These are phyloP conservation scores for Melozone crissalis DNA, from an alignment of 2,113 vertebrate species.

Conservation along the genomic window DNA sequence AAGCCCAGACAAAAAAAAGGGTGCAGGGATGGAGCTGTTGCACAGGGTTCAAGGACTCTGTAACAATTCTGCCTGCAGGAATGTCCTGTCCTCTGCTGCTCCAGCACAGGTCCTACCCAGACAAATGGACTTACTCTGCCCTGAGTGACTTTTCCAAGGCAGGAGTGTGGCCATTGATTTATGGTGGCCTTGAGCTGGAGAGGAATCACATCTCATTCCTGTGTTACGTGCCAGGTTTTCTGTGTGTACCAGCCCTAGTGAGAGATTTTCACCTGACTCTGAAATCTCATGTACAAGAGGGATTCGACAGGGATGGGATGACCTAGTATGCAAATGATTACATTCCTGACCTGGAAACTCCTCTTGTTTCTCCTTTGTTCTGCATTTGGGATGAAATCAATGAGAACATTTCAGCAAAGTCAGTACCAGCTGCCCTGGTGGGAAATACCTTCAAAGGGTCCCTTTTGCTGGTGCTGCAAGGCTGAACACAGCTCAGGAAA, in stretches of 20 bases:
- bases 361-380: slow-evolving; percentile 38
- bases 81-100: fast-evolving
- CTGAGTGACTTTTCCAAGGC: neutral
- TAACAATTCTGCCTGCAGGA: neutral
- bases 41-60: neutral
- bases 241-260: neutral
- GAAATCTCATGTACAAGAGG: neutral
- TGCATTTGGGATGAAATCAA: slow-evolving; percentile 6
- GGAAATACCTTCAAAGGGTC: slow-evolving; percentile 45
- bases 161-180: neutral
- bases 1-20: neutral
- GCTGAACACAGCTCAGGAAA: neutral
- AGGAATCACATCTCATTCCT: neutral
- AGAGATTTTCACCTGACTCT: neutral
- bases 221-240: neutral
- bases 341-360: slow-evolving; percentile 5
- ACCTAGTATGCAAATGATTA: slow-evolving; percentile 49
- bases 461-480: neutral
- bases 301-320: neutral
- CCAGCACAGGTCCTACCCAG: neutral
- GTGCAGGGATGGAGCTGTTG: neutral
- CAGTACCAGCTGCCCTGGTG: neutral
- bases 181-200: neutral
- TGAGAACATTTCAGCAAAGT: slow-evolving; percentile 29
- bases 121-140: neutral